These are phyloP conservation scores for Festucalex cinctus DNA, from an alignment of 2,113 vertebrate species.

Conservation along the genomic window DNA sequence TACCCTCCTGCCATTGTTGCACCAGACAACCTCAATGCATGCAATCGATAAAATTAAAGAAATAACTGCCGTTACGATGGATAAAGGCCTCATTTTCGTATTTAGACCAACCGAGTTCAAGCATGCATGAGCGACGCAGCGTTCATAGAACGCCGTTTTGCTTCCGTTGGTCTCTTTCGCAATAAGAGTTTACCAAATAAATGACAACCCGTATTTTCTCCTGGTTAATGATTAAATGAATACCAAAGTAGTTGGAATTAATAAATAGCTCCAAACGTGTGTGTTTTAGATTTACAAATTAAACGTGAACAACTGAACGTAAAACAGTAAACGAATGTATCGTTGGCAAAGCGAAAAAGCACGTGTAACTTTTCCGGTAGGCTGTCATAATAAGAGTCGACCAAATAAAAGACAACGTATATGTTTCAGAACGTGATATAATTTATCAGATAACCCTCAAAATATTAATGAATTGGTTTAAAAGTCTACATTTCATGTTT, in stretches of 20 bases:
- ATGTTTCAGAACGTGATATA: background rate
- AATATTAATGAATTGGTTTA: background rate
- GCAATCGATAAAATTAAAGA: conserved; percentile 35
- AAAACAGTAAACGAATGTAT: background rate
- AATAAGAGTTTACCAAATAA: conserved; percentile 15
- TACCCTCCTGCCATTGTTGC: conserved; percentile 71
- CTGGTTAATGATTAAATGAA: background rate
- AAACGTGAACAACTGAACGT: background rate
- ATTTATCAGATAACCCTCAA: background rate
- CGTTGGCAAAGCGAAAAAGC: background rate
- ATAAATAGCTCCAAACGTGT: background rate
- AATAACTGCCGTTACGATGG: conserved; percentile 17
- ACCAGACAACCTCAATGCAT: conserved; percentile 27
- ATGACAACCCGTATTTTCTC: background rate
- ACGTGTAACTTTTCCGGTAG: background rate
- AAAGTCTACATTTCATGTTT: background rate
- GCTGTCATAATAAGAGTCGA: background rate
- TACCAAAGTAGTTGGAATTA: background rate
- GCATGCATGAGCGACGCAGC: background rate
- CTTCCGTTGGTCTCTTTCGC: conserved; percentile 33
- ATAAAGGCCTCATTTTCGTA: conserved; percentile 55
- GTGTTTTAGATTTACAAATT: background rate
- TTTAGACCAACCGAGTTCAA: background rate
- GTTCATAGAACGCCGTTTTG: background rate
- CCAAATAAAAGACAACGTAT: background rate